A percentile compares a stretch with the other conserved stretches of the same genome.
Evolutionary conservation across 53 echinoderm and acorn worm genomes (phyloP).

Genomic region (Luidia sarsii): DNA sequence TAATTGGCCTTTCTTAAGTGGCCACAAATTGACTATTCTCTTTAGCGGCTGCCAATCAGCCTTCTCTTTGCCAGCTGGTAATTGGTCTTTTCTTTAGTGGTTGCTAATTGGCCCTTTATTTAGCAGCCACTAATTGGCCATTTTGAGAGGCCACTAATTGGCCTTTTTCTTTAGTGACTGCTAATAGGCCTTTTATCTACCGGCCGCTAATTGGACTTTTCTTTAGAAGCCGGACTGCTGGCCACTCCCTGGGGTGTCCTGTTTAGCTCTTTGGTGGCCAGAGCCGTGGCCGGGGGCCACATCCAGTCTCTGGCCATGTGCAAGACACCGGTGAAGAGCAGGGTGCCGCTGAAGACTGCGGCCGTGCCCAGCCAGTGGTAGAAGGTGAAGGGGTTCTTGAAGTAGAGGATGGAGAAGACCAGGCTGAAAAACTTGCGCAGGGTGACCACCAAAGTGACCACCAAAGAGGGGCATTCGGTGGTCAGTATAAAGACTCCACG

Average conservation of each 20-base stretch:
- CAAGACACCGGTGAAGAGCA: constrained; percentile 86
- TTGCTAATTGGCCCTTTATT: no score
- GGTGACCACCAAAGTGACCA: constrained; percentile 91
- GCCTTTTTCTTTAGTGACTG: no score
- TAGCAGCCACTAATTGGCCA: no score
- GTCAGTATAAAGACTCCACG: constrained; percentile 94
- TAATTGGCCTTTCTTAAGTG: no score
- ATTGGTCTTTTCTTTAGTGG: no score
- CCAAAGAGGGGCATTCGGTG: constrained; percentile 91
- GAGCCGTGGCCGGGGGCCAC: constrained; percentile 31
- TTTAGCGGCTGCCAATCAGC: no score
- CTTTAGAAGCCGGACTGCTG: no score
- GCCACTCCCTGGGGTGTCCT: neutral
- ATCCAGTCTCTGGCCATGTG: constrained; percentile 58
- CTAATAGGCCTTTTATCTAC: no score
- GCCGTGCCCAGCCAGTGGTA: constrained; percentile 91
- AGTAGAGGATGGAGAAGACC: constrained; percentile 90
- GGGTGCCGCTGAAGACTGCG: constrained; percentile 77
- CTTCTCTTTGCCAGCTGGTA: no score
- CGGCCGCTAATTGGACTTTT: no score
- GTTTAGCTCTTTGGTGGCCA: constrained; percentile 57
- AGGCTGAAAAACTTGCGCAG: constrained; percentile 92
- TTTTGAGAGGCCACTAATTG: no score
- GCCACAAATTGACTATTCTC: no score
- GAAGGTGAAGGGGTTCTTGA: constrained; percentile 87